Evolutionary conservation across 2,113 vertebrate species (phyloP).

Genomic region (Ellobius talpinus): DNA sequence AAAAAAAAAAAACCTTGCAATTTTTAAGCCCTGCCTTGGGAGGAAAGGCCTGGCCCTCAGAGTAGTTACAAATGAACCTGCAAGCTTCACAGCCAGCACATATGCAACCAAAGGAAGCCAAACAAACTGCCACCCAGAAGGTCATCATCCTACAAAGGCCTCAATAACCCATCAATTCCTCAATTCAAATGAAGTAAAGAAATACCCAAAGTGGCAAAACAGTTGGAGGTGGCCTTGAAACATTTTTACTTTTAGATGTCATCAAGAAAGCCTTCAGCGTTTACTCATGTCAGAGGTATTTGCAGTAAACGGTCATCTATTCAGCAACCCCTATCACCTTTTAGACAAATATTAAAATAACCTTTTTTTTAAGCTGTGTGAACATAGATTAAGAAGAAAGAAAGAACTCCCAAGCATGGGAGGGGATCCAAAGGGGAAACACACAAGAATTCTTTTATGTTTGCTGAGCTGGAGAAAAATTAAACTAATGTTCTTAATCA

Average conservation of each 20-base stretch:
- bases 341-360: constrained; percentile 30
- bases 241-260: constrained; percentile 16
- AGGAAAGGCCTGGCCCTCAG: not conserved
- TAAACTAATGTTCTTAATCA: constrained; percentile 23
- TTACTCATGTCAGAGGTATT: constrained; percentile 38
- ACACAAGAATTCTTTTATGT: not conserved
- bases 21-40: not conserved
- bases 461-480: constrained; percentile 57
- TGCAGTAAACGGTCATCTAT: not conserved
- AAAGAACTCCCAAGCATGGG: not conserved
- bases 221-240: not conserved
- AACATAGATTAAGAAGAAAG: not conserved
- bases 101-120: not conserved
- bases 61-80: not conserved
- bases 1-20: not conserved
- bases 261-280: constrained; percentile 18
- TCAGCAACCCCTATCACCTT: constrained; percentile 3
- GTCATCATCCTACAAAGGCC: not conserved
- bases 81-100: not conserved
- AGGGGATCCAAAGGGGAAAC: not conserved
- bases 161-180: constrained; percentile 9
- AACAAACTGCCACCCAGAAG: not conserved
- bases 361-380: not conserved
- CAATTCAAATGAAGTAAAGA: constrained; percentile 58
- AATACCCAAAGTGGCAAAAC: constrained; percentile 44